Conservation (phyloP, 2,888 invertebrate genomes). For the Agrochola lychnidis region DNA sequence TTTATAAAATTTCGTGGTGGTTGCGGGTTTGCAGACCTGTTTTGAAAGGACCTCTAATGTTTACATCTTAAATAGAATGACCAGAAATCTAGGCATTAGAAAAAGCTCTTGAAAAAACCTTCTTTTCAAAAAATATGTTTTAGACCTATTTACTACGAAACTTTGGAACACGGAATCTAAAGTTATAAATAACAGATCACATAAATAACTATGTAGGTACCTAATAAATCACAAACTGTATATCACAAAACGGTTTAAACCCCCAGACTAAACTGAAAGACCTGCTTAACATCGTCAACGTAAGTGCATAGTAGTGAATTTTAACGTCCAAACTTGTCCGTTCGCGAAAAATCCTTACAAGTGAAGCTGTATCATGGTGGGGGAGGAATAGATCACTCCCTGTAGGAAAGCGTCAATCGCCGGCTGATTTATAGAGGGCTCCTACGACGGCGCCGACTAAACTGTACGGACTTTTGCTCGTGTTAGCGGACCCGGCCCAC, state of each 20-base stretch:
- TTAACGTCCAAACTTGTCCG: conserved; percentile 74
- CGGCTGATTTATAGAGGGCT: conserved; percentile 88
- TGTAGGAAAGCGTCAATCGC: conserved; percentile 90
- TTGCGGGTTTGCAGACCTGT: not conserved
- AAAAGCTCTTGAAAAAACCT: not conserved
- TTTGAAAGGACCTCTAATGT: not conserved
- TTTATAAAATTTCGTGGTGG: not conserved
- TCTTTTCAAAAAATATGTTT: not conserved
- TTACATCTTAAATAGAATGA: not conserved
- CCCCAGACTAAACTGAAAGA: conserved; percentile 44
- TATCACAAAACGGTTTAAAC: conserved; percentile 26
- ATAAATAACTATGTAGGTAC: not conserved
- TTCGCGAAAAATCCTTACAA: conserved; percentile 84
- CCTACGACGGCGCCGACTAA: conserved; percentile 83
- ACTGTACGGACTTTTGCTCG: conserved; percentile 88
- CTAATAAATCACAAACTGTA: conserved; percentile 10
- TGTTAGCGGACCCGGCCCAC: conserved; percentile 80
- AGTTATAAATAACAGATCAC: not conserved
- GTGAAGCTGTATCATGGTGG: conserved; percentile 87
- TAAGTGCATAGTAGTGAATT: conserved; percentile 71
- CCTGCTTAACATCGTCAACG: conserved; percentile 53
- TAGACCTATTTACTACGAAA: not conserved
- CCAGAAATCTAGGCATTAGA: not conserved
- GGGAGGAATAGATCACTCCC: conserved; percentile 90
- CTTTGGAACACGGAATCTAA: not conserved